Conservation (phyloP, 2,888 invertebrate species). For the Tenthredo mesomela region DNA sequence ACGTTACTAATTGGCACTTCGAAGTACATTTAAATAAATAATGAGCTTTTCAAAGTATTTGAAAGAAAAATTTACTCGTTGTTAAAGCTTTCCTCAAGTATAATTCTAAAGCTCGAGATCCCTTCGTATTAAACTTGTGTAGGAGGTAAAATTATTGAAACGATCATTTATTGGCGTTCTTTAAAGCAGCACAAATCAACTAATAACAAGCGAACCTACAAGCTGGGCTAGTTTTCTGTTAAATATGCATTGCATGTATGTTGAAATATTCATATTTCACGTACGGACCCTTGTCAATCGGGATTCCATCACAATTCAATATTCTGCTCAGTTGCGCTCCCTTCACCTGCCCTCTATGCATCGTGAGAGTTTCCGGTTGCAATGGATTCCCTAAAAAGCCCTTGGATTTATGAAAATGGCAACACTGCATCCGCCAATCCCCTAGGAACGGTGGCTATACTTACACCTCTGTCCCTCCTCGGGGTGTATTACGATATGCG, state of each 20-base stretch:
- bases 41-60: slow-evolving; percentile 23
- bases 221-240: slow-evolving; percentile 21
- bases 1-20: slow-evolving; percentile 52
- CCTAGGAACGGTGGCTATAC: slow-evolving; percentile 17
- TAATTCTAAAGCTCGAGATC: not conserved
- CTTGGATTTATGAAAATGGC: slow-evolving; percentile 50
- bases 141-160: not conserved
- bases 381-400: slow-evolving; percentile 47
- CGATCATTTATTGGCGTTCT: not conserved
- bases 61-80: slow-evolving; percentile 27
- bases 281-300: slow-evolving; percentile 46
- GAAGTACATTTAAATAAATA: slow-evolving; percentile 32
- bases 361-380: slow-evolving; percentile 49
- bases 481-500: slow-evolving; percentile 9
- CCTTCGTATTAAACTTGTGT: not conserved
- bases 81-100: slow-evolving; percentile 19
- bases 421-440: slow-evolving; percentile 26
- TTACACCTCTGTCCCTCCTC: slow-evolving; percentile 27
- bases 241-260: slow-evolving; percentile 42
- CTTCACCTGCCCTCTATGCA: slow-evolving; percentile 40
- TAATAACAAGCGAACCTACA: not conserved
- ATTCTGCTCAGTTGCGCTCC: slow-evolving; percentile 47
- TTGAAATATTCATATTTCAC: slow-evolving; percentile 49
- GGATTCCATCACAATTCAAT: slow-evolving; percentile 51
- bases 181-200: not conserved